Percentiles rank a stretch among this genome's conserved stretches.
Evolutionary conservation across 2,113 vertebrate genomes (phyloP).

Genomic region (Aegotheles bennettii): DNA sequence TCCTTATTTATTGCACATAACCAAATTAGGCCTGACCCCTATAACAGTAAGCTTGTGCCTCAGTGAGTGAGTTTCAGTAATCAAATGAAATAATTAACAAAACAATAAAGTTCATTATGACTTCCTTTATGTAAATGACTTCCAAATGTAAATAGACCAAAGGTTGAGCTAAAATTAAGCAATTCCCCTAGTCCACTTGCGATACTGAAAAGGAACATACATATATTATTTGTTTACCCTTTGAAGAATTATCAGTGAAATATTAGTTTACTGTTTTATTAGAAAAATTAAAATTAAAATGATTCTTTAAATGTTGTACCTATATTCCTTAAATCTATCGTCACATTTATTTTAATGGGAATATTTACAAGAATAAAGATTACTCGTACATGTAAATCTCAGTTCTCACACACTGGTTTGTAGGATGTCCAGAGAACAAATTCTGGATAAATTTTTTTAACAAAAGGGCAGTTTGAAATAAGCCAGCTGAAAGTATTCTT

Average conservation of each 20-base stretch:
- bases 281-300: not conserved
- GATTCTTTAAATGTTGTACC: not conserved
- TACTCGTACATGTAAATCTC: rapidly evolving
- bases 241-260: not conserved
- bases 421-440: not conserved
- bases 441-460: not conserved
- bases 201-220: not conserved
- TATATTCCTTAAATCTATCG: not conserved
- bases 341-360: not conserved
- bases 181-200: slow-evolving; percentile 1
- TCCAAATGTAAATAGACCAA: slow-evolving; percentile 51
- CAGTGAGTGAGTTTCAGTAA: slow-evolving; percentile 31
- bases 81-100: slow-evolving; percentile 57
- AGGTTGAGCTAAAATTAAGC: slow-evolving; percentile 23
- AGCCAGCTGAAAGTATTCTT: not conserved
- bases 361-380: not conserved
- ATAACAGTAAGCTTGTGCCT: slow-evolving; percentile 1
- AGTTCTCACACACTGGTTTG: not conserved
- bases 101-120: slow-evolving; percentile 45
- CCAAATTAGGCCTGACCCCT: slow-evolving; percentile 2
- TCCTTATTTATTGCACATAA: not conserved
- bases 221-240: not conserved
- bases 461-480: not conserved
- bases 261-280: not conserved
- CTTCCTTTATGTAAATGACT: slow-evolving; percentile 50